Conservation (phyloP, 2,888 invertebrate species). For the Limenitis camilla region DNA sequence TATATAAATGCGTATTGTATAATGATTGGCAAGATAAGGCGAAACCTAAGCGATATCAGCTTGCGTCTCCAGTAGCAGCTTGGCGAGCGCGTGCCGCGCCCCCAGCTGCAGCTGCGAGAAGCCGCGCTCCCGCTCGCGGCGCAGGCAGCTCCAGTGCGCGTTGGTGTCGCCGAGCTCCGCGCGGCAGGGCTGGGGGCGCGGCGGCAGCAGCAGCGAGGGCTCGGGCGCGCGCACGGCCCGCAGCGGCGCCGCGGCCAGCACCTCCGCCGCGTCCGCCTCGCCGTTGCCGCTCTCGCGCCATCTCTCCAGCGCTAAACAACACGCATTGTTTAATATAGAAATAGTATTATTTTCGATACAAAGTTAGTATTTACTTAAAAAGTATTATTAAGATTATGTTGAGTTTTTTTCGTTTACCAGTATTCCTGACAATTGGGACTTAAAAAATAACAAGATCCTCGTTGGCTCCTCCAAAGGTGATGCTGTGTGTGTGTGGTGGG, state of each 20-base stretch:
- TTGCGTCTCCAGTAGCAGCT: slow-evolving; percentile 64
- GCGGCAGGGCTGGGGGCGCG: slow-evolving; percentile 40
- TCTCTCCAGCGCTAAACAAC: slow-evolving; percentile 24
- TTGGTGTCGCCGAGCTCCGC: background rate
- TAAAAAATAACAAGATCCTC: too few relatives aligned
- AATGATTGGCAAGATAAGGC: background rate
- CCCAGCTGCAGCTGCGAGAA: slow-evolving; percentile 47
- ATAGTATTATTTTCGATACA: too few relatives aligned
- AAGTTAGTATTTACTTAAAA: too few relatives aligned
- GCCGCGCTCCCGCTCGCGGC: slow-evolving; percentile 23
- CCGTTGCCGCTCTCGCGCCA: slow-evolving; percentile 26
- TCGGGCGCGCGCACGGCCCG: slow-evolving; percentile 79
- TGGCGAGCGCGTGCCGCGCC: slow-evolving; percentile 71
- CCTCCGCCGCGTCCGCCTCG: slow-evolving; percentile 28
- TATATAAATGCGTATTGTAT: background rate
- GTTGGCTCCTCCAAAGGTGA: too few relatives aligned
- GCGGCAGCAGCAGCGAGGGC: slow-evolving; percentile 28
- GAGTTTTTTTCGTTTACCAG: too few relatives aligned
- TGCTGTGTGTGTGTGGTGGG: too few relatives aligned
- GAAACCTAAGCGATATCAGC: slow-evolving; percentile 42
- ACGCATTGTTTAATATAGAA: background rate
- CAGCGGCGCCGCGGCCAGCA: slow-evolving; percentile 70
- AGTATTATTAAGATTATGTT: too few relatives aligned
- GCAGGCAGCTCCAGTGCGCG: slow-evolving; percentile 23
- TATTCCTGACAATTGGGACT: too few relatives aligned